A percentile compares a stretch with the other conserved stretches of the same genome.
Evolutionary conservation across 2,888 invertebrate species (phyloP).

Genomic region (Drosophila conformis): DNA sequence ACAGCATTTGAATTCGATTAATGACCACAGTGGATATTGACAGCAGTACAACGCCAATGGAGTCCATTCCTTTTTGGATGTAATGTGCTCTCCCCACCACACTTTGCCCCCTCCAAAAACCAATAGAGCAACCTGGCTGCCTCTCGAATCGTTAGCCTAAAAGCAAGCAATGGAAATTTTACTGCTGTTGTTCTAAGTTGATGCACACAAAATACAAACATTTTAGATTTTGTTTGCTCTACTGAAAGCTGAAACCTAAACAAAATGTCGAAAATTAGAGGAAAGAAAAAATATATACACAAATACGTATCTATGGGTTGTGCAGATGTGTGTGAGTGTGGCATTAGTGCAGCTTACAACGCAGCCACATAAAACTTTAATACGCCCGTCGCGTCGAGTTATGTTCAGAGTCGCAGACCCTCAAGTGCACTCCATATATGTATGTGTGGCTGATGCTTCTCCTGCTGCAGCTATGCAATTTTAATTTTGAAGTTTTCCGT

Average conservation of each 20-base stretch:
- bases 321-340: constrained; percentile 15
- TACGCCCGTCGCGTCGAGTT: constrained; percentile 57
- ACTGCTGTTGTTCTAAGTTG: constrained; percentile 13
- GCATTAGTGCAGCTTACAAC: constrained; percentile 46
- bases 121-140: constrained; percentile 25
- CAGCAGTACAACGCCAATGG: neutral
- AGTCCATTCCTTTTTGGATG: constrained; percentile 12
- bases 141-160: constrained; percentile 4
- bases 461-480: constrained; percentile 69
- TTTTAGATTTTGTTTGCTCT: constrained; percentile 43
- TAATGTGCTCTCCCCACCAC: neutral
- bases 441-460: constrained; percentile 7
- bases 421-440: constrained; percentile 35
- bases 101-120: neutral
- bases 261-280: constrained; percentile 53
- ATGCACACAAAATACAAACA: constrained; percentile 31
- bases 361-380: constrained; percentile 62
- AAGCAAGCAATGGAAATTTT: constrained; percentile 28
- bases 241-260: constrained; percentile 61
- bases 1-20: constrained; percentile 24
- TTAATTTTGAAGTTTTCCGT: constrained; percentile 68
- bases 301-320: constrained; percentile 28
- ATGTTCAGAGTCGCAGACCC: constrained; percentile 34
- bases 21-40: constrained; percentile 11
- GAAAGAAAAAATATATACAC: constrained; percentile 31